Conservation (phyloP, 2,888 invertebrate species). For the Eupithecia abbreviata region DNA sequence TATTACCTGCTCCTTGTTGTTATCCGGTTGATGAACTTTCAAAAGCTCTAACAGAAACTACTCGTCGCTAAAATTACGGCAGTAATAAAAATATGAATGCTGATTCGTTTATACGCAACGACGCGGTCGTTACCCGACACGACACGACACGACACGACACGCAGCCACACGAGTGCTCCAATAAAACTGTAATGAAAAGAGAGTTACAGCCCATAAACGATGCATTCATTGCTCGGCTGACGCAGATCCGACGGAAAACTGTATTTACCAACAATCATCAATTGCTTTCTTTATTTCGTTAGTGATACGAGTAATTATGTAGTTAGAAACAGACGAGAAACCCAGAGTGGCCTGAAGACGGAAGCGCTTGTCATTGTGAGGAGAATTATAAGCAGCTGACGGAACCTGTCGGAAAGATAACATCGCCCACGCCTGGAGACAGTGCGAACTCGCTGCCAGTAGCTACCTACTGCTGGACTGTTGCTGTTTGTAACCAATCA, state of each 20-base stretch:
- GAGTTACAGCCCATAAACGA: background rate
- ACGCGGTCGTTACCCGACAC: background rate
- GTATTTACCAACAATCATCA: background rate
- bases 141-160: background rate
- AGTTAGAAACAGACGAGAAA: background rate
- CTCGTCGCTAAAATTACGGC: background rate
- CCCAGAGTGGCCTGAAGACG: background rate
- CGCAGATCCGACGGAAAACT: background rate
- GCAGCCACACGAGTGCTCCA: background rate
- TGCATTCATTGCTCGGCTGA: background rate
- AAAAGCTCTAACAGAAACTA: conserved; percentile 10
- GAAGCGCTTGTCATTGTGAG: too few species aligned
- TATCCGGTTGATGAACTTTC: conserved; percentile 28
- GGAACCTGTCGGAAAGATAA: background rate
- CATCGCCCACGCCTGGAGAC: background rate
- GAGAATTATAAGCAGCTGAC: background rate
- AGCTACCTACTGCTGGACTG: too few species aligned
- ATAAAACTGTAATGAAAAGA: conserved; percentile 1
- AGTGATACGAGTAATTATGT: background rate
- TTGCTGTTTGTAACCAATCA: too few species aligned
- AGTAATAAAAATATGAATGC: background rate
- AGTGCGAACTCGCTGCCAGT: too few species aligned
- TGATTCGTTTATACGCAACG: background rate
- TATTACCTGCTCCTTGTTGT: conserved; percentile 20
- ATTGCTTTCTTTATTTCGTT: background rate